Conservation (phyloP, 2,888 invertebrate species). For the Phytoseiulus persimilis region DNA sequence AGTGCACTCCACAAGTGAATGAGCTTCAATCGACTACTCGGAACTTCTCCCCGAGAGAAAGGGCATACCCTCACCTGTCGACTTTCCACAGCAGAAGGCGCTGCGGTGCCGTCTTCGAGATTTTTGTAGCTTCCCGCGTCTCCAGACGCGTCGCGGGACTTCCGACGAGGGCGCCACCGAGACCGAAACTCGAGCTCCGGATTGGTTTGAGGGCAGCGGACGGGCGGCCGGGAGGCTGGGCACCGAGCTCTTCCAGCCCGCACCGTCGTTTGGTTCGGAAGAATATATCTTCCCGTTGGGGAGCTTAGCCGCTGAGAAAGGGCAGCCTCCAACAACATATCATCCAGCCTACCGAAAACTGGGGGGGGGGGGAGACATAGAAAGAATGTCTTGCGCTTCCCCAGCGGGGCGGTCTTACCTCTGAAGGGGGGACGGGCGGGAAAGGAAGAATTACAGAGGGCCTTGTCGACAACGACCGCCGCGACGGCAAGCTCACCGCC, state of each 20-base stretch:
- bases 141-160: background rate
- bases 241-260: background rate
- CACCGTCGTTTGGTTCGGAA: background rate
- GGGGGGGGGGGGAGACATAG: background rate
- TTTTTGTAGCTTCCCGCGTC: background rate
- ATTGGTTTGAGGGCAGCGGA: background rate
- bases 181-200: background rate
- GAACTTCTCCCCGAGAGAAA: background rate
- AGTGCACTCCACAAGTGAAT: background rate
- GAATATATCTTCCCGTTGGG: background rate
- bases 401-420: background rate
- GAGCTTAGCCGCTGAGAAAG: background rate
- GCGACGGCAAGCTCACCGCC: background rate
- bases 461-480: background rate
- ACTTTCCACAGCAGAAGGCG: slow-evolving; percentile 5
- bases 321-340: background rate
- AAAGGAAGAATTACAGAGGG: background rate
- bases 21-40: background rate
- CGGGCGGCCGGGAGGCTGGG: background rate
- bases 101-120: background rate
- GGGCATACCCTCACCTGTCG: background rate
- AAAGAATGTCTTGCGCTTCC: background rate
- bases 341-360: background rate
- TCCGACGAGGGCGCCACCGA: background rate
- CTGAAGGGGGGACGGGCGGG: background rate